Conservation (phyloP, 1,140 invertebrate species). For the Lycorma delicatula region DNA sequence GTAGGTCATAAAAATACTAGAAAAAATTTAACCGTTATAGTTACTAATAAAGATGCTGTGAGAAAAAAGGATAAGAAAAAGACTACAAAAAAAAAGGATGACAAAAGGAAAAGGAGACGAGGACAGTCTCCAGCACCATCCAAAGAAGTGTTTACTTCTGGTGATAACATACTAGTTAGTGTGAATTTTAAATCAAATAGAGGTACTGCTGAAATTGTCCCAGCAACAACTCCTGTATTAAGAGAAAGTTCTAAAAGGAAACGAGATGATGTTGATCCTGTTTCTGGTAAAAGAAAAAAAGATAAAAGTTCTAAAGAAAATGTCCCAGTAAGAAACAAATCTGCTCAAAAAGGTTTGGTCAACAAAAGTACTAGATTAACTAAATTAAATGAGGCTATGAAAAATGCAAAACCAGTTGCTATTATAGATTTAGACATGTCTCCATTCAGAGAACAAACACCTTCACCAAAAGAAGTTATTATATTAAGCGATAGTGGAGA, state of each 20-base stretch:
- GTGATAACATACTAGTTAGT: constrained; percentile 84
- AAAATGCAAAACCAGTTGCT: constrained; percentile 56
- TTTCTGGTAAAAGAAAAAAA: constrained; percentile 38
- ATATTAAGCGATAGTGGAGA: constrained; percentile 73
- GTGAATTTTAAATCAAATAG: constrained; percentile 71
- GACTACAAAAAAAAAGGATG: constrained; percentile 38
- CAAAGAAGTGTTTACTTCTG: constrained; percentile 85
- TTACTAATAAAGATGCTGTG: constrained; percentile 45
- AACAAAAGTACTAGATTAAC: constrained; percentile 16
- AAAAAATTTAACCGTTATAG: constrained; percentile 45
- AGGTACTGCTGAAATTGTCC: constrained; percentile 14
- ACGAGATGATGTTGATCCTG: constrained; percentile 31
- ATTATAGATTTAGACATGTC: constrained; percentile 77
- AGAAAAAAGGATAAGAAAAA: constrained; percentile 23
- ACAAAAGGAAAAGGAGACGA: constrained; percentile 42
- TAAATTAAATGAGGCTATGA: constrained; percentile 19
- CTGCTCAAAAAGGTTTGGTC: no score
- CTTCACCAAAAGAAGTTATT: constrained; percentile 69
- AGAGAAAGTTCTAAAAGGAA: constrained; percentile 40
- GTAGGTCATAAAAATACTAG: neutral
- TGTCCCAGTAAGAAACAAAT: constrained; percentile 14
- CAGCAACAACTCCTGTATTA: constrained; percentile 9
- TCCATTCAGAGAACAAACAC: constrained; percentile 69
- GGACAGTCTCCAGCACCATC: constrained; percentile 53
- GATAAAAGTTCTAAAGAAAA: constrained; percentile 34